phyloP scores from a whole-genome alignment of 92 coral and sea anemone species.

The Siderastrea radians region DNA sequence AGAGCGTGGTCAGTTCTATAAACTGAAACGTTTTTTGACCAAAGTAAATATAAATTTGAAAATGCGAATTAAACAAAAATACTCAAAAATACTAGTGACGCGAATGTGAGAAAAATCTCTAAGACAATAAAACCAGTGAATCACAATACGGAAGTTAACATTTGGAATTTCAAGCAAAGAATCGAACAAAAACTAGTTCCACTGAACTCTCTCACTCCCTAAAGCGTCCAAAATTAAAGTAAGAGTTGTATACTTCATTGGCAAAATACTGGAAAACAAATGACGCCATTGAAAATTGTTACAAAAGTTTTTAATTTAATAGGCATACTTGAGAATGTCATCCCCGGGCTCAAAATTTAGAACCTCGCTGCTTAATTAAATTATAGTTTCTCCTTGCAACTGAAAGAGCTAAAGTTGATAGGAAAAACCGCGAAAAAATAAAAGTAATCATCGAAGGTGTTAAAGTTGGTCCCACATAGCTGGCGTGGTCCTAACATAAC shows the following conservation, averaged over 20 bases:
- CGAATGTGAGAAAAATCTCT: no score
- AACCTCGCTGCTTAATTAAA: no score
- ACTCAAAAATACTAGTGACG: background rate
- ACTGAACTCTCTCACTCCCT: background rate
- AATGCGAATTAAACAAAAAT: background rate
- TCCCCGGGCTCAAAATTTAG: background rate
- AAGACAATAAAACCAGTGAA: background rate
- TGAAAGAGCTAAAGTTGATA: background rate
- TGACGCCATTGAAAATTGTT: background rate
- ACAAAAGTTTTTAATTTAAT: background rate
- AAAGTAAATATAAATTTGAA: no score
- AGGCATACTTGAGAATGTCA: background rate
- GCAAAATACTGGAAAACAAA: background rate
- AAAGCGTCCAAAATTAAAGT: no score
- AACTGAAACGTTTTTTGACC: no score
- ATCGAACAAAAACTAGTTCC: background rate
- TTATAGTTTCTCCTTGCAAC: no score
- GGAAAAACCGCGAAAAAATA: background rate
- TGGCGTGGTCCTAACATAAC: conserved; percentile 36
- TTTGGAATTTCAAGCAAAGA: background rate
- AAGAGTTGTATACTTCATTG: background rate
- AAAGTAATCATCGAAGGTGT: background rate
- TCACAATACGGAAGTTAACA: background rate
- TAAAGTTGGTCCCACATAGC: background rate
- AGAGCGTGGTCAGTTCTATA: no score